Conservation (phyloP, 2,113 vertebrate species). For the Todiramphus chloris region DNA sequence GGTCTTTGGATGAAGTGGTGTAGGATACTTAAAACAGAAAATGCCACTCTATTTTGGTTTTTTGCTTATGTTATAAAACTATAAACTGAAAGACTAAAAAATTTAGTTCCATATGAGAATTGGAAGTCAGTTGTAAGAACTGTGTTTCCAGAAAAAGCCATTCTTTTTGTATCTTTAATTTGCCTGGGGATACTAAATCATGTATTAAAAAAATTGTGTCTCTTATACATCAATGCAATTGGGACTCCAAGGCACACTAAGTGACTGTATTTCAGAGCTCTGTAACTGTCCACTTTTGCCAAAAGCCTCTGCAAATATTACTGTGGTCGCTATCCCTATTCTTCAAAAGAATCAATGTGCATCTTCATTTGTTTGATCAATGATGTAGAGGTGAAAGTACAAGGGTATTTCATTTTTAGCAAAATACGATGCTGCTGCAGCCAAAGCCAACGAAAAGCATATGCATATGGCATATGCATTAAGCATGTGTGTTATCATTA, state of each 20-base stretch:
- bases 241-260: not conserved
- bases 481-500: not conserved
- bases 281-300: not conserved
- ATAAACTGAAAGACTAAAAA: not conserved
- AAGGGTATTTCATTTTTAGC: not conserved
- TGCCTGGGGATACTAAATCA: not conserved
- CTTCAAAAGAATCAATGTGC: not conserved
- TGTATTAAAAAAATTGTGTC: not conserved
- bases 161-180: not conserved
- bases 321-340: not conserved
- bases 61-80: not conserved
- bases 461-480: not conserved
- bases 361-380: not conserved
- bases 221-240: not conserved
- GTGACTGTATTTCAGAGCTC: not conserved
- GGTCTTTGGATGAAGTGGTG: not conserved
- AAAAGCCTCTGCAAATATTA: not conserved
- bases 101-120: not conserved
- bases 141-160: not conserved
- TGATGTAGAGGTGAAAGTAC: not conserved
- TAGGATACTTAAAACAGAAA: not conserved
- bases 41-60: not conserved
- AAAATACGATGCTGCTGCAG: not conserved
- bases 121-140: not conserved
- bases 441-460: not conserved